Conservation (phyloP, 2,888 invertebrate species). For the Hermaeophaga mercurialis region DNA sequence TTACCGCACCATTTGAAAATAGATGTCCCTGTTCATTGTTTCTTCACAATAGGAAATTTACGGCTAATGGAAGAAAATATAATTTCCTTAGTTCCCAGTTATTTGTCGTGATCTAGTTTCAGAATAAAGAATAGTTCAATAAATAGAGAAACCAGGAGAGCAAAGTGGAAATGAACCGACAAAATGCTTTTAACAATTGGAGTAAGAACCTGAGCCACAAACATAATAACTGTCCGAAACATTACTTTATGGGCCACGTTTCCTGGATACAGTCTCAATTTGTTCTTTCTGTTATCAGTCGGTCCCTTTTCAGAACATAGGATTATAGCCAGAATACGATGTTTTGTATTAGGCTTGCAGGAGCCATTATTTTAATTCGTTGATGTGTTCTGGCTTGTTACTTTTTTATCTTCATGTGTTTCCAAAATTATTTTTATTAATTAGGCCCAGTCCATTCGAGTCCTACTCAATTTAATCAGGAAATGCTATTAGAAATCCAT, state of each 20-base stretch:
- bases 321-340: constrained; percentile 28
- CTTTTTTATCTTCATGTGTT: constrained; percentile 1
- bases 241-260: constrained; percentile 38
- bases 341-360: constrained; percentile 21
- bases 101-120: constrained; percentile 5
- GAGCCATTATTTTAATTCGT: constrained; percentile 11
- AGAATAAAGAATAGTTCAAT: constrained; percentile 16
- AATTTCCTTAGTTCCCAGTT: not conserved
- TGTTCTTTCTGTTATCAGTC: constrained; percentile 39
- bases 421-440: not conserved
- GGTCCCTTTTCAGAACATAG: constrained; percentile 33
- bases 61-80: not conserved
- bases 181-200: constrained; percentile 23
- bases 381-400: constrained; percentile 12
- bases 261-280: constrained; percentile 39
- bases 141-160: constrained; percentile 8
- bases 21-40: no score
- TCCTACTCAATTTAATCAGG: no score
- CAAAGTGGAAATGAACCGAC: constrained; percentile 24
- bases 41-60: not conserved
- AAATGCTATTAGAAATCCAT: no score
- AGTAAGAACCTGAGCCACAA: constrained; percentile 28
- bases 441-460: not conserved
- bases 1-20: no score
- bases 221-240: constrained; percentile 39